Percentiles rank a stretch among this genome's conserved stretches.
Conservation (phyloP, 2,113 vertebrate genomes). For the Apteryx mantelli region DNA sequence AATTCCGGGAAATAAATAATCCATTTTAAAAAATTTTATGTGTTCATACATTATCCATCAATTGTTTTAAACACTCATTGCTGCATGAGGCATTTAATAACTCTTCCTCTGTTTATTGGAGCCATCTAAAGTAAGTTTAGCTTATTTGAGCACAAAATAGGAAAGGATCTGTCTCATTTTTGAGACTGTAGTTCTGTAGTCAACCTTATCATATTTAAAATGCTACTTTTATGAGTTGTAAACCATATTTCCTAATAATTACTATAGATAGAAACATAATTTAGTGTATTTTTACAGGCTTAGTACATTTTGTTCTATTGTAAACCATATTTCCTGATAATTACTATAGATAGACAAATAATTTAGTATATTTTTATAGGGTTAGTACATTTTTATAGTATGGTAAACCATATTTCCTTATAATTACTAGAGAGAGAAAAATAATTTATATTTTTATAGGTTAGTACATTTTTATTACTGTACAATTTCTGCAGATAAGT, state of each 20-base stretch:
- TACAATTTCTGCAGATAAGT: constrained; percentile 70
- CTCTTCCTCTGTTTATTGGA: not conserved
- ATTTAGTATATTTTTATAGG: constrained; percentile 74
- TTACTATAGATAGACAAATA: constrained; percentile 74
- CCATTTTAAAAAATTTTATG: not conserved
- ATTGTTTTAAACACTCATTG: not conserved
- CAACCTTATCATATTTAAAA: constrained; percentile 57
- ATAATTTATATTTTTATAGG: constrained; percentile 76
- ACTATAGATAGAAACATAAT: constrained; percentile 55
- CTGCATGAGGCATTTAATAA: not conserved
- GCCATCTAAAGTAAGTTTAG: not conserved
- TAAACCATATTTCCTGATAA: constrained; percentile 75
- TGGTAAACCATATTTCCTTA: constrained; percentile 74
- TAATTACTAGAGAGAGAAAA: constrained; percentile 75
- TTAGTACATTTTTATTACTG: constrained; percentile 74
- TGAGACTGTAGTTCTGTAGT: constrained; percentile 13
- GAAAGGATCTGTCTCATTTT: constrained; percentile 19
- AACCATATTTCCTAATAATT: constrained; percentile 66
- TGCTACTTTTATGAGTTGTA: constrained; percentile 43
- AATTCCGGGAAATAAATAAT: constrained; percentile 35
- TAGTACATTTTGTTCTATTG: constrained; percentile 69
- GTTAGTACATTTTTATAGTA: constrained; percentile 73
- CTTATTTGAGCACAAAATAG: not conserved
- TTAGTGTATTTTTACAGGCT: constrained; percentile 71
- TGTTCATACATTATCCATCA: not conserved